Percentiles rank a stretch among this genome's conserved stretches.
These are phyloP conservation scores for Perizoma affinitatum DNA, from an alignment of 2,888 invertebrate genomes.

Conservation along the genomic window DNA sequence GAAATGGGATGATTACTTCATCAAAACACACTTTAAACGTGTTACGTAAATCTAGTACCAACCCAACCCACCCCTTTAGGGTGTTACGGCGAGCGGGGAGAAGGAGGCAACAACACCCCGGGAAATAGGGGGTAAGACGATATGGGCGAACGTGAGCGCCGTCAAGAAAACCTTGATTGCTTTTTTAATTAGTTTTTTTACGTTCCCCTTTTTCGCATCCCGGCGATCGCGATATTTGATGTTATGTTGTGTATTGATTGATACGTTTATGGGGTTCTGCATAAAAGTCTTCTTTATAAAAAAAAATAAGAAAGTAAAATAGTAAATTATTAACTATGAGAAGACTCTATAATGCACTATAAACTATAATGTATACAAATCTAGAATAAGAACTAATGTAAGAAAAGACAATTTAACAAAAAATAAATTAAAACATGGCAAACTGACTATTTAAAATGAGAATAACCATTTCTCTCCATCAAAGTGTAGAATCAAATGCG, in stretches of 20 bases:
- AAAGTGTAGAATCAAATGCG: constrained; percentile 61
- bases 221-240: constrained; percentile 72
- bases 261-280: constrained; percentile 40
- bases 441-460: constrained; percentile 61
- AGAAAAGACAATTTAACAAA: background rate
- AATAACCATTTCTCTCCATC: constrained; percentile 56
- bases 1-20: constrained; percentile 84
- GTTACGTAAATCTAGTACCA: constrained; percentile 84
- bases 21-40: constrained; percentile 85
- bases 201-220: constrained; percentile 80
- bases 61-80: constrained; percentile 66
- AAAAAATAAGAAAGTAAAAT: background rate
- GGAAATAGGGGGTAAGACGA: constrained; percentile 81
- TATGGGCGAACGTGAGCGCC: constrained; percentile 85
- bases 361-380: too few species aligned
- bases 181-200: constrained; percentile 84
- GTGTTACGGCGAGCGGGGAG: constrained; percentile 52
- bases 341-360: too few species aligned
- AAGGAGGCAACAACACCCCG: constrained; percentile 56
- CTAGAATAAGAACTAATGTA: too few species aligned
- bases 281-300: constrained; percentile 36
- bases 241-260: constrained; percentile 60
- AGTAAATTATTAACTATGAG: too few species aligned
- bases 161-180: constrained; percentile 85
- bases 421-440: constrained; percentile 34